Conservation (phyloP, 2,888 invertebrate species). For the Beris chalybata region DNA sequence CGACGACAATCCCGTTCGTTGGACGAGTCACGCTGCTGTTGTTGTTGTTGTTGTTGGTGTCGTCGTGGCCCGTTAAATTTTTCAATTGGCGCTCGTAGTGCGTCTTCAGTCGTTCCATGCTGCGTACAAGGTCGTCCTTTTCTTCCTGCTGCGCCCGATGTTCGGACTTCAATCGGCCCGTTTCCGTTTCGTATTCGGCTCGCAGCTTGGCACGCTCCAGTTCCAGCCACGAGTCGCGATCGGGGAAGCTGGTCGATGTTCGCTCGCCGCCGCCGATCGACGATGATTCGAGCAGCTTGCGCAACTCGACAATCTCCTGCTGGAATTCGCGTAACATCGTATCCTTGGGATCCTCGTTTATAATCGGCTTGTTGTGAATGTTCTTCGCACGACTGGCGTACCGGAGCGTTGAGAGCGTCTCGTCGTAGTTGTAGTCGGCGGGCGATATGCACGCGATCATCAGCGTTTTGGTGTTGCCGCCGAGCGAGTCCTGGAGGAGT, state of each 20-base stretch:
- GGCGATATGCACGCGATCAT: conserved; percentile 88
- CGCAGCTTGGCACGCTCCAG: conserved; percentile 56
- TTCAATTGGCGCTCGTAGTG: conserved; percentile 45
- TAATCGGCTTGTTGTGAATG: conserved; percentile 80
- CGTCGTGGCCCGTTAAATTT: conserved; percentile 30
- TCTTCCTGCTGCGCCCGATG: conserved; percentile 44
- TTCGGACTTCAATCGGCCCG: conserved; percentile 53
- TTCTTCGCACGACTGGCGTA: conserved; percentile 87
- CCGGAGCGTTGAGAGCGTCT: conserved; percentile 77
- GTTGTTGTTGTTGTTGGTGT: conserved; percentile 24
- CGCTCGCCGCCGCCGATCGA: conserved; percentile 8
- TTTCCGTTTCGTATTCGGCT: conserved; percentile 51
- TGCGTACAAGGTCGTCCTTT: conserved; percentile 44
- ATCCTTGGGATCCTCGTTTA: conserved; percentile 91
- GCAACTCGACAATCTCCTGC: conserved; percentile 74
- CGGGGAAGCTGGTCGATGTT: not conserved
- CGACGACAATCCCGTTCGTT: conserved; percentile 5
- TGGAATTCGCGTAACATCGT: conserved; percentile 82
- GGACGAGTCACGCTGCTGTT: not conserved
- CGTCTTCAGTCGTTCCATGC: conserved; percentile 43
- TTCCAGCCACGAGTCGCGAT: conserved; percentile 51
- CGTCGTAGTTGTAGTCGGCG: conserved; percentile 79
- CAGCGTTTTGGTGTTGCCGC: conserved; percentile 85
- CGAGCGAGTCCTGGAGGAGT: conserved; percentile 76
- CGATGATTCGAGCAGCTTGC: conserved; percentile 44